These are phyloP conservation scores for Leucophenga varia DNA, from an alignment of 1,140 invertebrate genomes.

Conservation along the genomic window DNA sequence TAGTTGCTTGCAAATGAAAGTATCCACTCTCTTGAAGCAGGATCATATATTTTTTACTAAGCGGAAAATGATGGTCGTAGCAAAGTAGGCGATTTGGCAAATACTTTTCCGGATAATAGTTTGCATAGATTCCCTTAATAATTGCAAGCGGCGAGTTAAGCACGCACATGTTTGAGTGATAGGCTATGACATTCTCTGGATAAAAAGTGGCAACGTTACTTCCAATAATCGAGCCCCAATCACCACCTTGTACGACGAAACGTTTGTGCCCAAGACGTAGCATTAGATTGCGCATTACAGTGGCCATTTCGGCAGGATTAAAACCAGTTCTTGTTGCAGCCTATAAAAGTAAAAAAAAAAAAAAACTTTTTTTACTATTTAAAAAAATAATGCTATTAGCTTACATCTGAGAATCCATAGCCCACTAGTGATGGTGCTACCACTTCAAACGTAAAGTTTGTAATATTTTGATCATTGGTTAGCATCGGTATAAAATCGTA, in stretches of 20 bases:
- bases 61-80: conserved; percentile 65
- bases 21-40: conserved; percentile 76
- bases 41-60: conserved; percentile 57
- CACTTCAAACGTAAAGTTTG: conserved; percentile 74
- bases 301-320: conserved; percentile 65
- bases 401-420: conserved; percentile 78
- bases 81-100: conserved; percentile 60
- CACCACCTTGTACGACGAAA: conserved; percentile 82
- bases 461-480: conserved; percentile 61
- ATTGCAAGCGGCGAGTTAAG: conserved; percentile 27
- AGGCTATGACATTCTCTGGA: conserved; percentile 66
- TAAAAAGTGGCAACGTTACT: conserved; percentile 67
- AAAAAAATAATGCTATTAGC: too few species aligned
- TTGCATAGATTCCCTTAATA: conserved; percentile 37
- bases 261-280: conserved; percentile 70
- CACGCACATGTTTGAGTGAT: conserved; percentile 65
- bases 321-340: conserved; percentile 65
- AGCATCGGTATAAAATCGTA: conserved; percentile 76
- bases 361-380: too few species aligned
- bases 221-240: conserved; percentile 73
- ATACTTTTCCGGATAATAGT: conserved; percentile 35
- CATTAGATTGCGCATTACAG: conserved; percentile 84
- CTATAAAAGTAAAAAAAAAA: conserved; percentile 26
- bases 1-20: conserved; percentile 81
- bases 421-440: conserved; percentile 81